Base-by-base conservation (phyloP, 2,113 vertebrate species). In the Morone saxatilis region DNA sequence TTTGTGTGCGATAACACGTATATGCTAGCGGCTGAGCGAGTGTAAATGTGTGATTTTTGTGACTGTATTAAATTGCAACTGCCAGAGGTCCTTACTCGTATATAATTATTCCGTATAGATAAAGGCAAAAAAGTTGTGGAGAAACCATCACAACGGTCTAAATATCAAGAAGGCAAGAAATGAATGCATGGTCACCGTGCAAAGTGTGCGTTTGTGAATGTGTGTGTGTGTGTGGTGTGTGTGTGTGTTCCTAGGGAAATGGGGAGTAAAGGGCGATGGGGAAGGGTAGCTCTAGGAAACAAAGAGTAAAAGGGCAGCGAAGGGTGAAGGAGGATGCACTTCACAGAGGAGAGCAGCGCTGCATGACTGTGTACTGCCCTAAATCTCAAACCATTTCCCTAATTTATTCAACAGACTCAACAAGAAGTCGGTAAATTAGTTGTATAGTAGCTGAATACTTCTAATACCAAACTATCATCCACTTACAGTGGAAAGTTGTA, bases 271-370 rank as follows among this genome's bases (percentile, higher is more conserved):
- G 81, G 73, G 77, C 66, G 19, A 77, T 36, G 31, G 72, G 72
- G 78, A 85, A 78, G 63, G 65, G 72, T 78, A 62, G 81, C 87
- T 86, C 40, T 70, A 76, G 89, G 88, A 92, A 85, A 88, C 81
- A 63, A 68, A 71, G 78, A 80, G 53, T 83, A 71, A 81, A 90
- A 86, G 81, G 79, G 88, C 76, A 88, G 81, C 13, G 87, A 75
- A 90, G 89, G 85, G 81, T 91, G 84, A 91, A 92, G 75, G 83
- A 85, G 83, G 85, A 83, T 83, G 78, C 89, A 81, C 90, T 85
- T 83, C 69, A 76, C 86, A 77, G 83, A 51, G 57, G 80, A 86
- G 78, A 73, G 78, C 54, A 83, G 71, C 6, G 4, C 79, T 71
- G 89, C 86, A 61, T 84, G 86, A 92, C 84, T 76, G 80, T 76